Evolutionary conservation across 2,797 vertebrate genomes (phyloP), one percentile per base, ranked within the genome.

Genomic region (Labeo calbasu): DNA sequence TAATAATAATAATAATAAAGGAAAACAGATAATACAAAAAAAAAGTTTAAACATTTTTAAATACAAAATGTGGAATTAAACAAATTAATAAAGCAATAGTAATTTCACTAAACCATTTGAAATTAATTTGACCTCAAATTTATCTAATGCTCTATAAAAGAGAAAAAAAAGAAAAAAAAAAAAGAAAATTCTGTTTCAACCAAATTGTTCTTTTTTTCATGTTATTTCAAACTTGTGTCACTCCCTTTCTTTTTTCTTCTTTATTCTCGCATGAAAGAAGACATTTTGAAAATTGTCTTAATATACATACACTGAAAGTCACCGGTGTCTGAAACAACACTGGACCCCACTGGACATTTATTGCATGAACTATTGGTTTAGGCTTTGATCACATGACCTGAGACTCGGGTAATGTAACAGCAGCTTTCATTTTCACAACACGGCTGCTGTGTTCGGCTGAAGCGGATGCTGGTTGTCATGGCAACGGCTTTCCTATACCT

Each of bases 381-480:
- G 25, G 4, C 25, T 53, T 21, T 32, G 71, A 73, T 53, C 32
- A 43, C 17, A 43, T 59, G 11, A 40, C 5, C 19, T 4, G 3
- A 17, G 36, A 59, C 19, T 36, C 40, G 66, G 36, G 32, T 36
- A 61, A 53, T 40, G n/a, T 9, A 70, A 85, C 40, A 10, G 36
- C 57, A 46, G 36, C 61, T 59, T 76, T 81, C 2, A 36, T 79
- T 68, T 51, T 69, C 21, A 68, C 25, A 75, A 51, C 71, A 40
- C 40, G 4, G 19, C 46, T 50, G 50, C 23, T 61, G 48, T 40
- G 46, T 75, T 81, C 14, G 40, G 40, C 40, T 76, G 40, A 25
- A 68, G 40, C 3, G 15, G 59, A 46, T 59, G 78, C 40, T 23
- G 61, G 85, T 80, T 69, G 77, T 66, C 63, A 61, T 80, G 63